Percentiles rank a stretch among this genome's conserved stretches.
Evolutionary conservation across 2,888 invertebrate species (phyloP).

Genomic region (Aplocera efformata): DNA sequence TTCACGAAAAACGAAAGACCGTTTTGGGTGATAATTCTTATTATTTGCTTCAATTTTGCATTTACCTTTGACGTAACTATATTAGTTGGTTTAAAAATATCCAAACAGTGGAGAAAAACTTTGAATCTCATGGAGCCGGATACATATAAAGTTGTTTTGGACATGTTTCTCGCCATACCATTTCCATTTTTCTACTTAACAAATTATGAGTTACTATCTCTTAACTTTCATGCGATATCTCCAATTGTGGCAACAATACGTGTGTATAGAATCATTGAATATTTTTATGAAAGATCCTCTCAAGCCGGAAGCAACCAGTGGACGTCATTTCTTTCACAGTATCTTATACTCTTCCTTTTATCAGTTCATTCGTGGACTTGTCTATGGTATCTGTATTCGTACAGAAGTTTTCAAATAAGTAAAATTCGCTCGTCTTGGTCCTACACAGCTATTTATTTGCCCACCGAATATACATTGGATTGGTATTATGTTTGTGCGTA

Average conservation of each 20-base stretch:
- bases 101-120: slow-evolving; percentile 68
- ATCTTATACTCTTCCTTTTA: slow-evolving; percentile 63
- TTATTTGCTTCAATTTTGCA: slow-evolving; percentile 54
- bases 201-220: slow-evolving; percentile 27
- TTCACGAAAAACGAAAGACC: slow-evolving; percentile 42
- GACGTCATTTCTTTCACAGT: slow-evolving; percentile 72
- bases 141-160: slow-evolving; percentile 50
- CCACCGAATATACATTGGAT: slow-evolving; percentile 59
- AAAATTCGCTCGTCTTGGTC: slow-evolving; percentile 64
- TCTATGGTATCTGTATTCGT: slow-evolving; percentile 68
- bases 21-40: slow-evolving; percentile 47
- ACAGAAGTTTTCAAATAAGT: slow-evolving; percentile 55
- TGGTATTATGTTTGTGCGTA: slow-evolving; percentile 73
- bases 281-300: slow-evolving; percentile 63
- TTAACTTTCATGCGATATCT: slow-evolving; percentile 56
- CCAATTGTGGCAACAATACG: slow-evolving; percentile 62
- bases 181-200: slow-evolving; percentile 59
- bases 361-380: slow-evolving; percentile 73
- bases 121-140: slow-evolving; percentile 69
- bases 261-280: slow-evolving; percentile 64
- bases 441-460: slow-evolving; percentile 52
- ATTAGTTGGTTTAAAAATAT: slow-evolving; percentile 61
- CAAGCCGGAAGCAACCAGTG: slow-evolving; percentile 74
- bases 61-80: slow-evolving; percentile 60
- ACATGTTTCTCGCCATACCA: slow-evolving; percentile 59